These are phyloP conservation scores for Archips xylosteana DNA, from an alignment of 2,888 invertebrate genomes.

Conservation along the genomic window DNA sequence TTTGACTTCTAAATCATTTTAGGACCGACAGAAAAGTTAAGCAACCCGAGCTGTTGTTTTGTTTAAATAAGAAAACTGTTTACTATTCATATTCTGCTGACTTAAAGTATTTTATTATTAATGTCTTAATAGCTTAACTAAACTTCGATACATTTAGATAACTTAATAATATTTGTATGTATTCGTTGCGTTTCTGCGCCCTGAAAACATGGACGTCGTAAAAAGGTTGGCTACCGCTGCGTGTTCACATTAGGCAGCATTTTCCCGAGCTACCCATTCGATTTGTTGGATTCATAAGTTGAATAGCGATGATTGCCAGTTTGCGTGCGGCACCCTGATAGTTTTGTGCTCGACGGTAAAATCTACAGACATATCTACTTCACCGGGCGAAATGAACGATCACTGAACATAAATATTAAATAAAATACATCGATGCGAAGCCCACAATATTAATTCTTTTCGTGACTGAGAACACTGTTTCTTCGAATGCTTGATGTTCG, in stretches of 20 bases:
- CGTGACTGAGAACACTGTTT: constrained; percentile 55
- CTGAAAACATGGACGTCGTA: constrained; percentile 45
- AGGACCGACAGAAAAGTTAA: constrained; percentile 2
- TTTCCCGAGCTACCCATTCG: constrained; percentile 59
- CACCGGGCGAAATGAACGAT: constrained; percentile 57
- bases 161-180: not conserved
- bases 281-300: constrained; percentile 74
- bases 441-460: constrained; percentile 65
- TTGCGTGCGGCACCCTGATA: constrained; percentile 73
- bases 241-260: constrained; percentile 48
- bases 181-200: not conserved
- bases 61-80: not conserved
- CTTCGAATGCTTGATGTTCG: constrained; percentile 47
- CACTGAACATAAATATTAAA: constrained; percentile 60
- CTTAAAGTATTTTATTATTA: not conserved
- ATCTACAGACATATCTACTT: constrained; percentile 45
- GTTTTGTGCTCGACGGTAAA: constrained; percentile 62
- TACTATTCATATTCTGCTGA: not conserved
- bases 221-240: constrained; percentile 49
- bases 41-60: constrained; percentile 3
- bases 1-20: constrained; percentile 3
- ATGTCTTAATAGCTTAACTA: not conserved
- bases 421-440: constrained; percentile 56
- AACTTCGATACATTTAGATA: not conserved
- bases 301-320: constrained; percentile 72